A percentile compares a stretch with the other conserved stretches of the same genome.
Conservation (phyloP, 2,888 invertebrate genomes). For the Sympetrum striolatum region DNA sequence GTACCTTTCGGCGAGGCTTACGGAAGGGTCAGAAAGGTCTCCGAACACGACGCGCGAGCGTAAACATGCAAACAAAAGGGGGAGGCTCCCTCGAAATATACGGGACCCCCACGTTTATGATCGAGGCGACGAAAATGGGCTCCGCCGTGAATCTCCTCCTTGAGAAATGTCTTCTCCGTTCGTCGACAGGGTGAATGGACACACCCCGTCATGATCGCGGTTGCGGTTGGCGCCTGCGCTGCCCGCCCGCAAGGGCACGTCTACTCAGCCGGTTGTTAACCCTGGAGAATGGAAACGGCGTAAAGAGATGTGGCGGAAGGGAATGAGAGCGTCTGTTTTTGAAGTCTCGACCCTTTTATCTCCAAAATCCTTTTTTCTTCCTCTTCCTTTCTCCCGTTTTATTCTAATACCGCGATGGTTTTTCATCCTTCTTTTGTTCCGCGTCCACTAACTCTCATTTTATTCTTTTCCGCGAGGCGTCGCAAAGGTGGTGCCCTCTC, state of each 20-base stretch:
- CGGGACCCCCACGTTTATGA: neutral
- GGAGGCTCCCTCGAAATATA: neutral
- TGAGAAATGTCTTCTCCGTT: neutral
- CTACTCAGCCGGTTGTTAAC: constrained; percentile 38
- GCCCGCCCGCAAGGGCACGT: constrained; percentile 1
- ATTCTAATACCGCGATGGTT: too few relatives aligned
- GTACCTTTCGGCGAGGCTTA: neutral
- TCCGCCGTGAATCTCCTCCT: neutral
- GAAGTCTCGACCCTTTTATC: neutral
- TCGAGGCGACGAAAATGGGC: neutral
- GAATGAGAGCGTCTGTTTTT: neutral
- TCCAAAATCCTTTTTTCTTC: neutral
- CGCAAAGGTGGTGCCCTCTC: neutral
- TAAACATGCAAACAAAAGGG: neutral
- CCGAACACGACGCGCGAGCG: neutral
- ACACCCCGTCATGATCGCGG: constrained; percentile 7
- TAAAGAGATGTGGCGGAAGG: constrained; percentile 9
- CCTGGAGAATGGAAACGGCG: constrained; percentile 33
- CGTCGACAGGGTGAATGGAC: constrained; percentile 12
- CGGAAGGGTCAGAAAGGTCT: neutral
- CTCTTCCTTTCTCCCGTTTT: neutral
- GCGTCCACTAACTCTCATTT: neutral
- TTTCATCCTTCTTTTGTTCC: neutral
- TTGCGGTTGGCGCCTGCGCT: constrained; percentile 5
- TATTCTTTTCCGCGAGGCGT: too few relatives aligned